Base-by-base conservation (phyloP, 2,888 invertebrate species). In the Drosophila percnosoma region DNA sequence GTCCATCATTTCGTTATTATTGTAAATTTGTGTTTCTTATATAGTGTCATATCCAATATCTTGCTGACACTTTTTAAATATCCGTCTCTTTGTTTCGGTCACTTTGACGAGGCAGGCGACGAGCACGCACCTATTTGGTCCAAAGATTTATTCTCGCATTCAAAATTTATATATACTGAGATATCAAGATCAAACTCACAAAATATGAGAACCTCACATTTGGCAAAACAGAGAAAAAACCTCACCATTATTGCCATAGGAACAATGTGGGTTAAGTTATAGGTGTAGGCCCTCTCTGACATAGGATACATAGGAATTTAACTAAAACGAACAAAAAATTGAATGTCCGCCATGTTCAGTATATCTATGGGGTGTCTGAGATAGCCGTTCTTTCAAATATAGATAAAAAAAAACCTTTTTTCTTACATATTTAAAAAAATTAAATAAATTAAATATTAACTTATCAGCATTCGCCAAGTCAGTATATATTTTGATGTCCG, bases 81-180 rank as follows among this genome's bases (percentile, higher is more conserved):
- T 34, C 13, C 0, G 10, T 40, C 10, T 4, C n/a, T 40, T 21
- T 40, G 34, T 36, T 11, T 21, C 40, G n/a, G 5, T 42, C 42
- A 42, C 42, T 11, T 11, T 11, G 40, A n/a, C 18, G n/a, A n/a
- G 38, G n/a, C 4, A n/a, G 1, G 4, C n/a, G n/a, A n/a, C 10
- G 1, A 1, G n/a, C 5, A 4, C 11, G n/a, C n/a, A 21, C 40
- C 40, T 40, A 40, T 21, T 21, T 21, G n/a, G 2, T 11, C 2
- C 2, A n/a, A 11, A 5, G 11, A 40, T 11, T 40, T 40, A n/a
- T n/a, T n/a, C n/a, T 40, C 4, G 1, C 10, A 10, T n/a, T n/a
- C 4, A 0, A n/a, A 10, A n/a, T n/a, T 0, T 11, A 1, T 21
- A 11, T n/a, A 11, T 4, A 11, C 2, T 40, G 10, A n/a, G 4